Conservation (phyloP, 2,113 vertebrate species). For the Scalopus aquaticus region DNA sequence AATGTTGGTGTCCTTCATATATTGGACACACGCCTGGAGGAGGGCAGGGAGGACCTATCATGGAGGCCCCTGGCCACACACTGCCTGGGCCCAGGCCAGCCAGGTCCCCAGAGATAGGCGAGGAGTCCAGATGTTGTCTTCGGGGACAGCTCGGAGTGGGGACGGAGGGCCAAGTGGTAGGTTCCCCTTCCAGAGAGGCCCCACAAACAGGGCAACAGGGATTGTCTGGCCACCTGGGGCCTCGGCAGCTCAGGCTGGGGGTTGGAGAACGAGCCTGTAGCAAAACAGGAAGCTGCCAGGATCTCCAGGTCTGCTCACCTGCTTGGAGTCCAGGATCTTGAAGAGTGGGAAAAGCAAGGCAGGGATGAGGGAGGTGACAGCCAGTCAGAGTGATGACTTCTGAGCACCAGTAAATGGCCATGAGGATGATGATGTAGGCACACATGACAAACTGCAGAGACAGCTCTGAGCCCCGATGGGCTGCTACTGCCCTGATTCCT, state of each 20-base stretch:
- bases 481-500: fast-evolving
- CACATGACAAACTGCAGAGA: slow-evolving; percentile 92
- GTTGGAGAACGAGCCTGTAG: neutral
- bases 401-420: slow-evolving; percentile 97
- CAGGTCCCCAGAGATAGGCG: neutral
- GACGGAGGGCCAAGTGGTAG: neutral
- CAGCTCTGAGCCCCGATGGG: neutral
- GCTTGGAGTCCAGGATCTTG: slow-evolving; percentile 92
- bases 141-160: neutral
- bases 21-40: slow-evolving; percentile 95
- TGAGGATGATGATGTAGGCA: slow-evolving; percentile 92
- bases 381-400: slow-evolving; percentile 95
- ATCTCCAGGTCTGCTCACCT: slow-evolving; percentile 82
- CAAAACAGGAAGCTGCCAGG: neutral
- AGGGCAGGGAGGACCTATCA: neutral
- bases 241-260: neutral
- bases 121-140: neutral
- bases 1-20: slow-evolving; percentile 96
- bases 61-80: neutral
- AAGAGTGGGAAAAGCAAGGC: slow-evolving; percentile 96
- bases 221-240: neutral
- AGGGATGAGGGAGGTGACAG: slow-evolving; percentile 93
- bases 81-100: neutral
- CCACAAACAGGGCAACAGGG: no score
- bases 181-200: neutral